Conservation (phyloP, 1,140 invertebrate species). For the Hormaphis cornu region DNA sequence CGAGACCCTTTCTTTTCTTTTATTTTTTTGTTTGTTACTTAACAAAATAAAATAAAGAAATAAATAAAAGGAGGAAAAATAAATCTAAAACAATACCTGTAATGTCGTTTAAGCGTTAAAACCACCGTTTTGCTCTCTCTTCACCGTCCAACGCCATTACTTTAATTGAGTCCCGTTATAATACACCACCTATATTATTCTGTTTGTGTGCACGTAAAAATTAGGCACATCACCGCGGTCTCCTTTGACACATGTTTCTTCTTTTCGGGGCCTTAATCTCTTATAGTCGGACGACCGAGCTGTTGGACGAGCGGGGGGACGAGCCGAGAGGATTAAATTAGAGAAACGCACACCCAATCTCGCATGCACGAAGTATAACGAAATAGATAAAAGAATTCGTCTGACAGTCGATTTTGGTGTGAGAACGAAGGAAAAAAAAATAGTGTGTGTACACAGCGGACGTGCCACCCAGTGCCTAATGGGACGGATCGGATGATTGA, state of each 20-base stretch:
- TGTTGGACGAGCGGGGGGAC: neutral
- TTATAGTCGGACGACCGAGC: neutral
- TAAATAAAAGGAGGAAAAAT: neutral
- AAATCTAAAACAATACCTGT: conserved; percentile 31
- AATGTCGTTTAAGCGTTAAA: conserved; percentile 33
- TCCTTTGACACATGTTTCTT: conserved; percentile 22
- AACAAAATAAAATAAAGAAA: conserved; percentile 16
- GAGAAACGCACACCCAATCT: conserved; percentile 17
- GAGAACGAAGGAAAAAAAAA: too few relatives aligned
- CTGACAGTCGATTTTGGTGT: conserved; percentile 8
- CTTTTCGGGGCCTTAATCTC: conserved; percentile 10
- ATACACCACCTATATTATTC: too few relatives aligned
- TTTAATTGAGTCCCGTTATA: conserved; percentile 23
- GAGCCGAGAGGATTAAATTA: neutral
- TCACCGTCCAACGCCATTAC: conserved; percentile 25
- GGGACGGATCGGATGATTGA: conserved; percentile 28
- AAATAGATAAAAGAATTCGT: conserved; percentile 21
- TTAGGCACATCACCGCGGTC: neutral
- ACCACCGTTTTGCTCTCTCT: conserved; percentile 15
- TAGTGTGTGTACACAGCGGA: neutral
- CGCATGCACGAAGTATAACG: conserved; percentile 7
- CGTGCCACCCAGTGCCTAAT: conserved; percentile 25
- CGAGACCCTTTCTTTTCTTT: conserved; percentile 17
- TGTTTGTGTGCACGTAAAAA: conserved; percentile 1
- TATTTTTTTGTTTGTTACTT: conserved; percentile 27